Base-by-base conservation (phyloP, 2,888 invertebrate species). In the Limenitis camilla region DNA sequence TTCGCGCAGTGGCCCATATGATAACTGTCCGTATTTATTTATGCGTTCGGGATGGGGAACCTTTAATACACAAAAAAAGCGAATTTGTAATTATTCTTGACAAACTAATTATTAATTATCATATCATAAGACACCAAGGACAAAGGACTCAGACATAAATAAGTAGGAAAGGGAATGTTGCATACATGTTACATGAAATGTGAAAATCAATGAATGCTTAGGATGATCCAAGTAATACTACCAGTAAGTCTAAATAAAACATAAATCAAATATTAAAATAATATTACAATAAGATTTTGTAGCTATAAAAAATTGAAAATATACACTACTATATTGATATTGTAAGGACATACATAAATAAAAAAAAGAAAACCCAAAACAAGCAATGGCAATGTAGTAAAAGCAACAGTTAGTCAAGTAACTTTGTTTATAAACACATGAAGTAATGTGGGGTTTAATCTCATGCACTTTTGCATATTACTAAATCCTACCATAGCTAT, bases 1-100 rank as follows among this genome's bases (percentile, higher is more conserved):
- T 84, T 91, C 91, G 88, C 90, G 90, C 89, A 89, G 90, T 78
- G 85, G 85, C 88, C 90, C 89, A 90, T 90, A 90, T 88, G 89
- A 88, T 87, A 91, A 90, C 90, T 90, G 91, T 88, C 88, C 86
- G 77, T 85, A 87, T 88, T 88, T 88, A 88, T 83, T 87, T 72
- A 88, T 82, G 85, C 88, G 86, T 86, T 88, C 89, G 81, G 89
- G 89, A 84, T 90, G 90, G 82, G 90, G 89, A 82, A 90, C 90
- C 90, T 90, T 90, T 81, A 89, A 90, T 89, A 89, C 89, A 89
- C 82, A 89, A 88, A 89, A 74, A 82, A 81, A 81, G 78, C 71
- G 79, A 81, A 72, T 83, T 78, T 74, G 76, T 74, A 56, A 76
- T 69, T 67, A 70, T 61, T 56, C 63, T 61, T 60, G 61, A 60